phyloP scores from a whole-genome alignment of 2,888 invertebrate species.

The Nephrocerus scutellatus region DNA sequence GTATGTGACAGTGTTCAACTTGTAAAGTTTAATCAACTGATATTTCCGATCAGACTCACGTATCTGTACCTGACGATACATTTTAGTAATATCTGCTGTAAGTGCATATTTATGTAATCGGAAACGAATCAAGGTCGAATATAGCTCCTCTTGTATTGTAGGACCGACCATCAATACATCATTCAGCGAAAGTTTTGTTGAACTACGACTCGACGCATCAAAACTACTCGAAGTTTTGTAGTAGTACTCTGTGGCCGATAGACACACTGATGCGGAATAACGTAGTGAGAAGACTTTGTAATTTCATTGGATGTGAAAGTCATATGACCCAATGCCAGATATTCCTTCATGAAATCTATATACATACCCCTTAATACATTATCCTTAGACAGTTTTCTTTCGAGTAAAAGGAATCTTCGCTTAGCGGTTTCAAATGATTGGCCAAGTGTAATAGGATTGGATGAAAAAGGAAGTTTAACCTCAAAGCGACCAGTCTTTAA shows the following conservation, averaged over 20 bases:
- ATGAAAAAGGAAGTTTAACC: constrained; percentile 6
- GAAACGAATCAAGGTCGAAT: too few species aligned
- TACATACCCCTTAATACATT: constrained; percentile 5
- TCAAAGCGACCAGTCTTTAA: constrained; percentile 5
- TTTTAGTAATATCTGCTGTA: constrained; percentile 19
- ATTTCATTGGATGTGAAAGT: constrained; percentile 6
- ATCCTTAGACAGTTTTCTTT: constrained; percentile 8
- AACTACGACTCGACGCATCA: constrained; percentile 13
- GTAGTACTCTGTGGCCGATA: constrained; percentile 10
- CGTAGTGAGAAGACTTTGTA: constrained; percentile 6
- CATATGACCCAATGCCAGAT: constrained; percentile 16
- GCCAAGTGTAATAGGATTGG: constrained; percentile 6
- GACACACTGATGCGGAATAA: constrained; percentile 15
- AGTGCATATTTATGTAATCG: too few species aligned
- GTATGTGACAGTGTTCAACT: constrained; percentile 5
- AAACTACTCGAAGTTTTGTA: constrained; percentile 15
- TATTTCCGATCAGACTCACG: neutral
- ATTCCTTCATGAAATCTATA: constrained; percentile 15
- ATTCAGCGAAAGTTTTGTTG: constrained; percentile 15
- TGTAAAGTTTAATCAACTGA: constrained; percentile 3
- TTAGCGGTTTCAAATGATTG: constrained; percentile 1
- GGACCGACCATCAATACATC: constrained; percentile 11
- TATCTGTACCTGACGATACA: constrained; percentile 4
- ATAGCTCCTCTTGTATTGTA: constrained; percentile 11
- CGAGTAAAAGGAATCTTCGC: constrained; percentile 3